These are phyloP conservation scores for Ptiloglossa arizonensis DNA, from an alignment of 1,140 invertebrate species.

Conservation along the genomic window DNA sequence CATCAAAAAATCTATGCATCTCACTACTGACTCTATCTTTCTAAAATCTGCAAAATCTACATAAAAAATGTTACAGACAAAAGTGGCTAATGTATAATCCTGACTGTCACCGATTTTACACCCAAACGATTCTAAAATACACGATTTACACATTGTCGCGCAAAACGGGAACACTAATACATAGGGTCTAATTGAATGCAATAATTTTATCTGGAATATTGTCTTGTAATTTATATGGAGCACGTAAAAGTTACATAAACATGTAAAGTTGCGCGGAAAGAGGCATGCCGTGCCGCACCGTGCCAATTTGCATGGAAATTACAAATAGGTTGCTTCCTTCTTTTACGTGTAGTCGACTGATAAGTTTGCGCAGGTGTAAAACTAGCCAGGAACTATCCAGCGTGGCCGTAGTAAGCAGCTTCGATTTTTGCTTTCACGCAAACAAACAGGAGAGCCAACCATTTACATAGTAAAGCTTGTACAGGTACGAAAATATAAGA, in stretches of 20 bases:
- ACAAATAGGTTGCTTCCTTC: neutral
- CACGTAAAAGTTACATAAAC: neutral
- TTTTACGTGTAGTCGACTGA: neutral
- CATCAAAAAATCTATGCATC: no score
- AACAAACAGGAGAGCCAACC: neutral
- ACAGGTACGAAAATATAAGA: neutral
- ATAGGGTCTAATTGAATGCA: neutral
- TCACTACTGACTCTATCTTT: no score
- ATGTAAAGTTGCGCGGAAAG: neutral
- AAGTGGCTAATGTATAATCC: no score
- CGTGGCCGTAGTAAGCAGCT: neutral
- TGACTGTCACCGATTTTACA: no score
- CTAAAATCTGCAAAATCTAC: no score
- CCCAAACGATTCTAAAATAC: no score
- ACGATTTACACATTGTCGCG: neutral
- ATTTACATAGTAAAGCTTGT: conserved; percentile 29
- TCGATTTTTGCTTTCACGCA: conserved; percentile 18
- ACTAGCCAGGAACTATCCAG: conserved; percentile 9
- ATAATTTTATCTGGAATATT: neutral
- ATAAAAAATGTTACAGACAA: no score
- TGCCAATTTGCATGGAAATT: conserved; percentile 11
- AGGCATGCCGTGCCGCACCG: neutral
- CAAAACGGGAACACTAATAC: neutral
- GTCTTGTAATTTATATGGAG: neutral
- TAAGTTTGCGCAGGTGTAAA: conserved; percentile 22